Evolutionary conservation across 2,797 vertebrate species (phyloP).

Genomic region (Sebastes elongatus): DNA sequence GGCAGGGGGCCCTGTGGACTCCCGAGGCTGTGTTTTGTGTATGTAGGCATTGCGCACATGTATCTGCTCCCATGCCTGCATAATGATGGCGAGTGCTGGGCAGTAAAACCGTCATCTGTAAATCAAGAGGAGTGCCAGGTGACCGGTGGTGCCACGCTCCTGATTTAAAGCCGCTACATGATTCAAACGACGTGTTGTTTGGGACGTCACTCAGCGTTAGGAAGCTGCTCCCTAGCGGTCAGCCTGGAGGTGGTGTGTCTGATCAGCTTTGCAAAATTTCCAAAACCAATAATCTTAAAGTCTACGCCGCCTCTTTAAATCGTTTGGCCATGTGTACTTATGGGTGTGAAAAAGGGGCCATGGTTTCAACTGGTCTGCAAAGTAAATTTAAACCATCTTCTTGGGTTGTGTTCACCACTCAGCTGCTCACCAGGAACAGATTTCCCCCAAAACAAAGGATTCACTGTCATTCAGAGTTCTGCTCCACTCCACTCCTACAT

Average conservation of each 20-base stretch:
- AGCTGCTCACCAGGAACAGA: constrained; percentile 1
- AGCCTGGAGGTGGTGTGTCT: neutral
- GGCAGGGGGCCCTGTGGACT: neutral
- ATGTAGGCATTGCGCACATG: neutral
- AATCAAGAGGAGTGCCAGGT: constrained; percentile 64
- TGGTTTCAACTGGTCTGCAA: constrained; percentile 7
- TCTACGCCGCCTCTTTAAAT: constrained; percentile 3
- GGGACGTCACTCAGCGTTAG: neutral
- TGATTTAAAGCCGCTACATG: constrained; percentile 52
- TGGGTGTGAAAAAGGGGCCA: constrained; percentile 17
- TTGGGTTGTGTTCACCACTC: neutral
- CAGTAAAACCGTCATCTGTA: constrained; percentile 55
- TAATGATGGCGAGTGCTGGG: constrained; percentile 36
- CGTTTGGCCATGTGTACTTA: neutral
- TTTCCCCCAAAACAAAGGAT: constrained; percentile 32
- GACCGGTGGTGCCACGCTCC: constrained; percentile 32
- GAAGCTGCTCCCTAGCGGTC: neutral
- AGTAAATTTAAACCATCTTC: constrained; percentile 35
- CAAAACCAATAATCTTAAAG: constrained; percentile 30
- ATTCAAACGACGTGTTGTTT: constrained; percentile 3
- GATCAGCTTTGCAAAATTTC: neutral
- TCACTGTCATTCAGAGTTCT: constrained; percentile 6
- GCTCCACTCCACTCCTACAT: constrained; percentile 7
- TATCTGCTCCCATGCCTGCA: constrained; percentile 2
- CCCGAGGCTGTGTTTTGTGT: constrained; percentile 11